Base-by-base conservation (phyloP, 2,113 vertebrate species). In the Egretta garzetta region DNA sequence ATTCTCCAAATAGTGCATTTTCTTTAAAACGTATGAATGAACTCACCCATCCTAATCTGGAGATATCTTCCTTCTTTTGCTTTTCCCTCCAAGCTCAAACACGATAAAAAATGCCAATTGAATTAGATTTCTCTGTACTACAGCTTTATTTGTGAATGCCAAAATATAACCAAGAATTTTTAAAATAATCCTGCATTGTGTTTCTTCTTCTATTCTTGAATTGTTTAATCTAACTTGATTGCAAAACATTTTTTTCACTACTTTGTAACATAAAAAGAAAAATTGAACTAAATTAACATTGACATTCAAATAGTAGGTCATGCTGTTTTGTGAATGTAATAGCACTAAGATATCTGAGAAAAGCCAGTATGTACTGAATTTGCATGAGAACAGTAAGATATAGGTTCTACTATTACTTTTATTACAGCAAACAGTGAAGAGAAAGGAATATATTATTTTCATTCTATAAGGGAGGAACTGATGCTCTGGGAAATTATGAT, bases 1-100 rank as follows among this genome's bases (percentile, higher is more conserved):
- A 3, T 18, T 80, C 94, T 68, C n/a, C 8, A 95, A 43, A 53
- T 5, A 59, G 15, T 32, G 0, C 2, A 9, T 37, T 45, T 67
- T 87, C 5, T 77, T 71, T 41, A 35, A 87, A 85, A 39, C 0
- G 1, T 35, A 49, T 1, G 1, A 81, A n/a, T 0, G 0, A 19
- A 24, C 3, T 75, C 9, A 75, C 4, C 5, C 7, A 55, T 33
- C 6, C 8, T 81, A 4, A 20, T 3, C 21, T 50, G 5, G 7
- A 22, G 12, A 26, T 71, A 41, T 41, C 4, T 35, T 39, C 3
- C 4, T 9, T 66, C 8, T 89, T 89, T 66, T 71, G 3, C 4
- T 84, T 90, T 79, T 26, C 17, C 4, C 11, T 93, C 8, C 47
- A 88, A 74, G 77, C 9, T n/a, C 39, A 90, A 85, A 39, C 1